Base-by-base conservation (phyloP, 1,140 invertebrate genomes). In the Archivesica marissinica region DNA sequence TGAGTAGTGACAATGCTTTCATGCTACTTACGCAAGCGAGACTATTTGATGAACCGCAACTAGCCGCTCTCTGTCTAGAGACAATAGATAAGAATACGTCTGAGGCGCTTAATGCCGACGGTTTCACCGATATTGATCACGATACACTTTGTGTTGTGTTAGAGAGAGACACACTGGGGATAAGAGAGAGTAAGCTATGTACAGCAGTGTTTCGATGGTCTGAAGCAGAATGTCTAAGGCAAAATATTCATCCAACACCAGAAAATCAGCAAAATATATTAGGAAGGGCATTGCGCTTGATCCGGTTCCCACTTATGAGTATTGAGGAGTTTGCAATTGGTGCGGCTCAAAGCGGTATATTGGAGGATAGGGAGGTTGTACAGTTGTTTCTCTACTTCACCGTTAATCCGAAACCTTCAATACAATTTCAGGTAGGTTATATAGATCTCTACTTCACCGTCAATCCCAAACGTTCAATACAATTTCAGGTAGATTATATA, bases 251-350 rank as follows among this genome's bases (percentile, higher is more conserved):
- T 0, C 94, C 95, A 0, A 96, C 95, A n/a, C 95, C 96, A 0
- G 96, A 96, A 83, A 97, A 97, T 93, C 96, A 97, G 89, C 93
- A 97, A 85, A 92, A 94, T 68, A 96, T 97, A 0, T 93, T 98
- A 0, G 96, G 96, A 0, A 90, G 95, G 68, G 96, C 96, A 20
- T 94, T 98, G 56, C 95, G 95, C 47, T 94, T 97, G 0, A 96
- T 98, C 84, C 94, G 97, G 35, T 98, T 97, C 93, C 97, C 97
- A 3, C 93, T 98, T 3, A 98, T 98, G 97, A 96, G 96, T 0
- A 96, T 97, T 1, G 96, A 97, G 91, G 97, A 98, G 93, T 98
- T 98, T 94, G 97, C 97, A 0, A 95, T 96, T 89, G 96, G 96
- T 7, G 96, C 97, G 13, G 97, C 97, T 25, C 93, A 94, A 84